These are phyloP conservation scores for Xanthorhoe spadicearia DNA, from an alignment of 2,888 invertebrate genomes.

Conservation along the genomic window DNA sequence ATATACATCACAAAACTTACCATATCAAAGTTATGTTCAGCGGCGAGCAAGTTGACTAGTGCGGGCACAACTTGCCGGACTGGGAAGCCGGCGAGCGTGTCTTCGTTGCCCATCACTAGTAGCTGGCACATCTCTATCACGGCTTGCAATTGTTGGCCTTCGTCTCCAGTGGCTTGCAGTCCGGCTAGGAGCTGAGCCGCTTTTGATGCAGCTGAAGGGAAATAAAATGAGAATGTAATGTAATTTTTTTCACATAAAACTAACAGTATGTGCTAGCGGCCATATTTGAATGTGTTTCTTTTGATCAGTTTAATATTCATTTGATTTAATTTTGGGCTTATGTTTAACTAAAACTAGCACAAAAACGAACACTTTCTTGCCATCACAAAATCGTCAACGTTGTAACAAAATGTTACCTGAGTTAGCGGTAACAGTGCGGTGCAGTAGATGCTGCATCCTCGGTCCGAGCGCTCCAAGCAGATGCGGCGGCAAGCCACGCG, in stretches of 20 bases:
- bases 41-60: constrained; percentile 94
- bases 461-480: constrained; percentile 98
- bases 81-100: constrained; percentile 98
- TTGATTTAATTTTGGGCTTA: too few relatives aligned
- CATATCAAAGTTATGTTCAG: constrained; percentile 99
- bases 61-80: constrained; percentile 99
- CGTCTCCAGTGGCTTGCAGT: constrained; percentile 96
- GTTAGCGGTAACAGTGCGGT: constrained; percentile 95
- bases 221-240: too few relatives aligned
- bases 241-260: background rate
- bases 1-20: constrained; percentile 71
- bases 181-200: constrained; percentile 97
- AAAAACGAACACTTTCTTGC: too few relatives aligned
- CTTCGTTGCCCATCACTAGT: constrained; percentile 99
- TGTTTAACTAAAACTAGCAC: background rate
- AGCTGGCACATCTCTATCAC: constrained; percentile 99
- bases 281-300: too few relatives aligned
- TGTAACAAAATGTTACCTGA: constrained; percentile 57
- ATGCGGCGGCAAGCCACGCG: constrained; percentile 97
- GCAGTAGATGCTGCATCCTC: constrained; percentile 97
- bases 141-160: constrained; percentile 97
- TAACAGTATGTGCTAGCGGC: too few relatives aligned
- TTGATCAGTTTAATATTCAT: too few relatives aligned
- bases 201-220: constrained; percentile 90
- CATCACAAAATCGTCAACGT: background rate